Percentiles rank a stretch among this genome's conserved stretches.
phyloP scores from a whole-genome alignment of 2,888 invertebrate genomes.

The Euphydryas editha region DNA sequence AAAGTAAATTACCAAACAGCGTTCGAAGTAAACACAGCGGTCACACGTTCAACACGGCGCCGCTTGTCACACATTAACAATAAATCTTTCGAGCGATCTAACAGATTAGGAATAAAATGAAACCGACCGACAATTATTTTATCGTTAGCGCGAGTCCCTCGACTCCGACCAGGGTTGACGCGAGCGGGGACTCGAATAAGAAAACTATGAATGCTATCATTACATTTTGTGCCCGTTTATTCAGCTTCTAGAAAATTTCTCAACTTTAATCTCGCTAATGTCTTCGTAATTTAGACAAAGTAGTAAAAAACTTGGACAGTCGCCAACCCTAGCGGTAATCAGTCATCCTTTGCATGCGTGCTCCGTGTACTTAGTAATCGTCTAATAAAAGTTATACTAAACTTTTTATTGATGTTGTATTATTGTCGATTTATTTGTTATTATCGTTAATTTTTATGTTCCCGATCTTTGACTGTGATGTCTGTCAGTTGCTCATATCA shows the following conservation, averaged over 20 bases:
- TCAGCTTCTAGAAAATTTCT: background rate
- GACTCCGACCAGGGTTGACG: background rate
- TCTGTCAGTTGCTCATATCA: too few relatives aligned
- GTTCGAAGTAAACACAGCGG: too few relatives aligned
- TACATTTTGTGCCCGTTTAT: background rate
- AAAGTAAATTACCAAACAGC: too few relatives aligned
- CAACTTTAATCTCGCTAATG: background rate
- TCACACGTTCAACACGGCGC: background rate
- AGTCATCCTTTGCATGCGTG: background rate
- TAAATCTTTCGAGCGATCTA: slow-evolving; percentile 1
- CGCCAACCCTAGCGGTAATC: background rate
- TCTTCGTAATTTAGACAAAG: background rate
- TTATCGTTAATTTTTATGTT: too few relatives aligned
- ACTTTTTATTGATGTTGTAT: background rate
- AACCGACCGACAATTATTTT: slow-evolving; percentile 1
- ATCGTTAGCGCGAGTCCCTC: background rate
- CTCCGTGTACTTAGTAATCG: background rate
- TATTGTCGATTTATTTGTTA: background rate
- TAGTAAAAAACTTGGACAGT: background rate
- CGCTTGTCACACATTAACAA: background rate
- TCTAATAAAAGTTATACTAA: background rate
- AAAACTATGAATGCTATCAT: background rate
- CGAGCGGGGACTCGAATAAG: background rate
- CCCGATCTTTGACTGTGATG: too few relatives aligned
- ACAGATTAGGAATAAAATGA: slow-evolving; percentile 4